Evolutionary conservation across 2,113 vertebrate species (phyloP).

Genomic region (Oceanites oceanicus): DNA sequence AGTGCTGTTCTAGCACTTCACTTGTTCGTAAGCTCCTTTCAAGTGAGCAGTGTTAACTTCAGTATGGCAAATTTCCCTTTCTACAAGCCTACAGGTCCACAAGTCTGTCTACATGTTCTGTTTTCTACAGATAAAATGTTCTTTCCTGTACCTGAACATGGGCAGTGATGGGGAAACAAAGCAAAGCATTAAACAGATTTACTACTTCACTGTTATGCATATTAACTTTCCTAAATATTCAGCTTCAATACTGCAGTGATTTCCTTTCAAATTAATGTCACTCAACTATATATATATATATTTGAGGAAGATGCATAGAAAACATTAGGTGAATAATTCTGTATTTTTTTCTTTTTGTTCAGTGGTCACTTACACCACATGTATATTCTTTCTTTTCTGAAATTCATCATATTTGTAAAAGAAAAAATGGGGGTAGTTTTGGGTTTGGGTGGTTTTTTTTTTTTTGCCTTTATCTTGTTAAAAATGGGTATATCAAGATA

Average conservation of each 20-base stretch:
- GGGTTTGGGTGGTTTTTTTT: accelerated
- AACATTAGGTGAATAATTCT: background rate
- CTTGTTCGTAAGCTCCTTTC: background rate
- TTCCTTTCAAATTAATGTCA: background rate
- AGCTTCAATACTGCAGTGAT: background rate
- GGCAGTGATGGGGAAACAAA: background rate
- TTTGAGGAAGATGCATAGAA: background rate
- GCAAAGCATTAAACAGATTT: background rate
- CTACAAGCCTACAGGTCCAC: background rate
- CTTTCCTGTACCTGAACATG: background rate
- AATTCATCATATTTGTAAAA: background rate
- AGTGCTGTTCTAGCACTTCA: background rate
- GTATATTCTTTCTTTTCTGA: background rate
- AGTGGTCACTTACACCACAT: background rate
- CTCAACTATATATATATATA: background rate
- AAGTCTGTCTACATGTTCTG: background rate
- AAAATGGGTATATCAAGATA: background rate
- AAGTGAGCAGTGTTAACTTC: background rate
- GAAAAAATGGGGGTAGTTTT: background rate
- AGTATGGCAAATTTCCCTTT: background rate
- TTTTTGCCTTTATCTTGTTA: background rate
- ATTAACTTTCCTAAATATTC: background rate
- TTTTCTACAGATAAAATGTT: background rate
- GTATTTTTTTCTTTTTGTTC: background rate
- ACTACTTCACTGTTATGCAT: background rate